Conservation (phyloP, 2,888 invertebrate genomes). For the Nemoura dubitans region DNA sequence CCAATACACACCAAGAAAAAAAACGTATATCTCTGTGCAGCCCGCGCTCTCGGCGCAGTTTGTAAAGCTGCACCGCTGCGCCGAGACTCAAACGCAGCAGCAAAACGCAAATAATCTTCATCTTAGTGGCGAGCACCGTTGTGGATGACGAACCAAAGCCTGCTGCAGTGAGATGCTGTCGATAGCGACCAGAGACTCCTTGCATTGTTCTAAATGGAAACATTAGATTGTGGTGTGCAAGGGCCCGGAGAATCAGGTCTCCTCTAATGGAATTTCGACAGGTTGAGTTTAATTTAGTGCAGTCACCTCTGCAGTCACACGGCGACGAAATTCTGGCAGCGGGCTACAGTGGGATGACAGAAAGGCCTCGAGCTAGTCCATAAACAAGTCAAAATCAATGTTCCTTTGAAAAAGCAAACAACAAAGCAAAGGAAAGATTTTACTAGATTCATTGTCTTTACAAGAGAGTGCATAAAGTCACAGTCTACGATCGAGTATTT, state of each 20-base stretch:
- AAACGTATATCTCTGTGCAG: background rate
- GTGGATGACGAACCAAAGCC: conserved; percentile 13
- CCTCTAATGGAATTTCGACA: conserved; percentile 40
- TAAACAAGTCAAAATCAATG: conserved; percentile 40
- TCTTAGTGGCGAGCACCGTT: background rate
- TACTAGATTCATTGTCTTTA: conserved; percentile 34
- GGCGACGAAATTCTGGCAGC: conserved; percentile 42
- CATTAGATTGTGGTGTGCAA: conserved; percentile 35
- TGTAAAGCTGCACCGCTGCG: too few species aligned
- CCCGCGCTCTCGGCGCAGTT: background rate
- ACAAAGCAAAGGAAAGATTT: conserved; percentile 35
- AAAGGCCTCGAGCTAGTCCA: conserved; percentile 24
- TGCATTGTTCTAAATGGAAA: conserved; percentile 41
- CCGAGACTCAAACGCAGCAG: background rate
- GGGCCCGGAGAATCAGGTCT: conserved; percentile 20
- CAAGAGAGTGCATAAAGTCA: background rate
- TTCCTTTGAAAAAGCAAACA: conserved; percentile 31
- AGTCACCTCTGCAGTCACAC: conserved; percentile 44
- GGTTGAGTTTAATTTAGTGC: conserved; percentile 43
- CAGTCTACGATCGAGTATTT: background rate
- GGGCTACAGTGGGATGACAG: conserved; percentile 32
- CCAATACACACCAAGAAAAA: background rate
- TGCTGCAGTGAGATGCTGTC: background rate
- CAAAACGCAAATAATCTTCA: background rate
- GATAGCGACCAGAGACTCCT: background rate